phyloP scores from a whole-genome alignment of 1,140 invertebrate species.

The Bombus confusus region DNA sequence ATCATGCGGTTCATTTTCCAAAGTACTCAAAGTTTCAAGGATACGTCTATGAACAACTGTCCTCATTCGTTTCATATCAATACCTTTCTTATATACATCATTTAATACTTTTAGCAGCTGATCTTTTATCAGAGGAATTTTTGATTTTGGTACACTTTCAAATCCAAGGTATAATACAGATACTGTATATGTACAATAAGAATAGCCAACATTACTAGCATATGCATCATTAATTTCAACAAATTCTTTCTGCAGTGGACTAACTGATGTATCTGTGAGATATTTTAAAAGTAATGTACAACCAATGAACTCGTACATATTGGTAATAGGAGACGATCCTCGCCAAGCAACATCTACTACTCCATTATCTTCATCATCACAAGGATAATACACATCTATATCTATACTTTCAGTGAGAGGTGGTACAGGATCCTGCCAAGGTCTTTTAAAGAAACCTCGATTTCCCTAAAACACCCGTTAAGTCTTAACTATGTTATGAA shows the following conservation, averaged over 20 bases:
- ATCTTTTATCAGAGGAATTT: slow-evolving; percentile 86
- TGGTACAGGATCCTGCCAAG: slow-evolving; percentile 89
- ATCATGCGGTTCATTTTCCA: slow-evolving; percentile 91
- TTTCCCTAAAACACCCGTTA: slow-evolving; percentile 79
- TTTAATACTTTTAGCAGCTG: slow-evolving; percentile 85
- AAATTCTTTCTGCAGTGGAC: slow-evolving; percentile 92
- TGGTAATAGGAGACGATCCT: slow-evolving; percentile 87
- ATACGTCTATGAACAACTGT: slow-evolving; percentile 89
- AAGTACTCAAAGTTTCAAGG: slow-evolving; percentile 87
- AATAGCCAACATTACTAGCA: slow-evolving; percentile 89
- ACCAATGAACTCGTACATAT: slow-evolving; percentile 84
- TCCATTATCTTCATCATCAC: slow-evolving; percentile 93
- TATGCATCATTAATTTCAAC: slow-evolving; percentile 92
- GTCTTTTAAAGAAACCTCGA: slow-evolving; percentile 85
- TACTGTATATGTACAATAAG: slow-evolving; percentile 88
- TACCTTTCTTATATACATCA: slow-evolving; percentile 82
- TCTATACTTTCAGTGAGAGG: slow-evolving; percentile 83
- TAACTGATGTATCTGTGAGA: slow-evolving; percentile 91
- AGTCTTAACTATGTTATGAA: slow-evolving; percentile 7
- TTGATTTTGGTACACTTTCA: slow-evolving; percentile 89
- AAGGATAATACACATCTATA: slow-evolving; percentile 87
- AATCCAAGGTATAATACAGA: slow-evolving; percentile 88
- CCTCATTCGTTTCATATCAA: slow-evolving; percentile 90
- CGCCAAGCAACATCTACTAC: slow-evolving; percentile 91
- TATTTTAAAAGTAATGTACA: slow-evolving; percentile 91